phyloP scores from a whole-genome alignment of 1,140 invertebrate species.

The Achroia grisella region DNA sequence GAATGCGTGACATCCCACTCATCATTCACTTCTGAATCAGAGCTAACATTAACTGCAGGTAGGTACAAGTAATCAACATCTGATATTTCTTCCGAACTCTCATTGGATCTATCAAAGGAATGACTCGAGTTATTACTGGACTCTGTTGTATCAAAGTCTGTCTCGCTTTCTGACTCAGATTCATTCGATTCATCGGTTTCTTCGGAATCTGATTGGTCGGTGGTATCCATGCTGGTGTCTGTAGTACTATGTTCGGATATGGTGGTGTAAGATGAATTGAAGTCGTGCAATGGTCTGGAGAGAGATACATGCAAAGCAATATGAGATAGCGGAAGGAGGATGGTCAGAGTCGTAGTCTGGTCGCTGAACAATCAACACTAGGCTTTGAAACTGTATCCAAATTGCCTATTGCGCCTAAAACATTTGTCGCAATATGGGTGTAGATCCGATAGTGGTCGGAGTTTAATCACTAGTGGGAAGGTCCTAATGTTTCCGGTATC shows the following conservation, averaged over 20 bases:
- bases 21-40: constrained; percentile 7
- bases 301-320: no score
- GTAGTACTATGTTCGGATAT: constrained; percentile 39
- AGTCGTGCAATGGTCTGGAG: not conserved
- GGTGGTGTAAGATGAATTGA: constrained; percentile 28
- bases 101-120: not conserved
- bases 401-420: no score
- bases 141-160: not conserved
- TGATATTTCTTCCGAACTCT: not conserved
- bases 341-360: no score
- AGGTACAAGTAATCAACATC: not conserved
- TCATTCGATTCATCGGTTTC: not conserved
- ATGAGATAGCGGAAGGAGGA: no score
- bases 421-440: no score
- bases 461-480: no score
- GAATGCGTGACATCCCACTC: constrained; percentile 34
- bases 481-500: no score
- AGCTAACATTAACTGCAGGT: not conserved
- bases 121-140: not conserved
- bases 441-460: no score
- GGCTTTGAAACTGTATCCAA: no score
- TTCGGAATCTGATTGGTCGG: constrained; percentile 1
- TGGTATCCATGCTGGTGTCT: constrained; percentile 30
- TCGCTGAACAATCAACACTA: no score
- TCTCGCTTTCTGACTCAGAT: not conserved